These are phyloP conservation scores for Ecliptopera silaceata DNA, from an alignment of 2,888 invertebrate species.

Conservation along the genomic window DNA sequence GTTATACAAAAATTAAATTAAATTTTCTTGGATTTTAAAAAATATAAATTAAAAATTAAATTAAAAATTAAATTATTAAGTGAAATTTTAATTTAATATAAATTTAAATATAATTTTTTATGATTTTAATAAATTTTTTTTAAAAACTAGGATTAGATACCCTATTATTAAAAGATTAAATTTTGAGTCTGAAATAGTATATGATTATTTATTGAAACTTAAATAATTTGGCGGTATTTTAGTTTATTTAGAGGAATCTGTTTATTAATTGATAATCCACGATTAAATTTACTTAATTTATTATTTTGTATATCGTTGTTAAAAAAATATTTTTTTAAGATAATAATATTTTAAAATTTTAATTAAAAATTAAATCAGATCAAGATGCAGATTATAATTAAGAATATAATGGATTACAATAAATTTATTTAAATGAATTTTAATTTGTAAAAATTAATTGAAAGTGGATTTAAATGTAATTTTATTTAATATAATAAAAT, in stretches of 20 bases:
- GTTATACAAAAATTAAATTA: slow-evolving; percentile 85
- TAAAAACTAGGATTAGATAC: slow-evolving; percentile 87
- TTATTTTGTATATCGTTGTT: slow-evolving; percentile 75
- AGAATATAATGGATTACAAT: slow-evolving; percentile 87
- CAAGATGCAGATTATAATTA: slow-evolving; percentile 87
- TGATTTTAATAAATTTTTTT: slow-evolving; percentile 67
- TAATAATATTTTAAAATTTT: slow-evolving; percentile 69
- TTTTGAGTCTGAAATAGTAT: slow-evolving; percentile 79
- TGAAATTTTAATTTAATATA: slow-evolving; percentile 83
- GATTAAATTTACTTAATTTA: slow-evolving; percentile 80
- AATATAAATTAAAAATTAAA: slow-evolving; percentile 55
- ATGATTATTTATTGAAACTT: slow-evolving; percentile 84
- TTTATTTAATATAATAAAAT: slow-evolving; percentile 78
- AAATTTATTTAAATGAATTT: slow-evolving; percentile 79
- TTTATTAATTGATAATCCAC: slow-evolving; percentile 87
- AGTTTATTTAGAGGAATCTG: slow-evolving; percentile 88
- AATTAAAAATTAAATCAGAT: slow-evolving; percentile 84
- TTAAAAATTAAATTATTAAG: slow-evolving; percentile 76
- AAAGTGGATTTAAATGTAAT: slow-evolving; percentile 88
- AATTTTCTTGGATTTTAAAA: slow-evolving; percentile 77
- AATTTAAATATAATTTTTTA: slow-evolving; percentile 54
- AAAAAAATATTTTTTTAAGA: slow-evolving; percentile 73
- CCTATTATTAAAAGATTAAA: slow-evolving; percentile 85
- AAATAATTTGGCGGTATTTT: slow-evolving; percentile 88
- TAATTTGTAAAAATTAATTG: slow-evolving; percentile 64